Base-by-base conservation (phyloP, 2,797 vertebrate genomes). In the Merluccius polli region DNA sequence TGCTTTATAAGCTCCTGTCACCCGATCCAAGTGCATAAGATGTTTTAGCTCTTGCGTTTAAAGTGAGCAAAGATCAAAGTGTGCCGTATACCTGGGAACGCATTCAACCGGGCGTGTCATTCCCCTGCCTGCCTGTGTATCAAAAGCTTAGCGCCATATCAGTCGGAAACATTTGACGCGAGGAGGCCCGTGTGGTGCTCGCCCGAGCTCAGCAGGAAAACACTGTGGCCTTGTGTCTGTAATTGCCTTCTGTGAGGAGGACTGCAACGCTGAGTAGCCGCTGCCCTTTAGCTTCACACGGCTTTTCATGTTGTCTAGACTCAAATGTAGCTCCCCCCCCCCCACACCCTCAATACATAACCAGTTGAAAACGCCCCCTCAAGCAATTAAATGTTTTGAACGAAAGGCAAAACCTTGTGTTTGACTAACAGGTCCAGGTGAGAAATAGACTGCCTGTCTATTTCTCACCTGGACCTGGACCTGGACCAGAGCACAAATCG, bases 1-100 rank as follows among this genome's bases (percentile, higher is more conserved):
- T 90, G 84, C 77, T 44, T 16, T 21, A 79, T 86, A 84, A 85
- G 86, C 80, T 84, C 72, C 72, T 36, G 29, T 75, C 71, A 30
- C 21, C 83, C 83, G 83, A 87, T 87, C 78, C 21, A 11, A 79
- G 75, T 18, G 80, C 4, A 38, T 15, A 8, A 3, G 10, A 12
- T 18, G 11, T 18, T 2, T 13, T 10, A 16, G 16, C 21, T 5
- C 44, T 29, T 9, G 63, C 2, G 63, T 67, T 29, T 24, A 68
- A 68, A 31, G 65, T 30, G 65, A 69, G 78, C 77, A 65, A 41
- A 73, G 74, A 72, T 68, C 31, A 77, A 24, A n/a, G 52, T 15
- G 21, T n/a, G 52, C 75, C n/a, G 35, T 78, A 77, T 65, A 74
- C 71, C 59, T 69, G 29, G 24, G 65, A 73, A 41, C 70, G 72